Conservation (phyloP, 2,888 invertebrate species). For the Pandemis heparana region DNA sequence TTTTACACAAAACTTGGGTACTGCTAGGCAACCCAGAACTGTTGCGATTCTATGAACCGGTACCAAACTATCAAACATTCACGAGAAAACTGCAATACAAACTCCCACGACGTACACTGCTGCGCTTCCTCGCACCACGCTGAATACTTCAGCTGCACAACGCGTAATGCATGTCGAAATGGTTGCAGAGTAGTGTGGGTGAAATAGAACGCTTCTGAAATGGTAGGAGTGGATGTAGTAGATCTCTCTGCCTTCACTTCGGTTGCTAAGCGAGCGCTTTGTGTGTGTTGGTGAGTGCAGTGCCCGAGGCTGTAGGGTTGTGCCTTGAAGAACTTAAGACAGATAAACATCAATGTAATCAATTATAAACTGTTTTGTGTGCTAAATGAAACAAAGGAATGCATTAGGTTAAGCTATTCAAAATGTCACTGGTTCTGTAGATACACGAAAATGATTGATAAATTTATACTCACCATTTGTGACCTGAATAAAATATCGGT, state of each 20-base stretch:
- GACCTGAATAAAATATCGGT: too few relatives aligned
- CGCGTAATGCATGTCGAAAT: constrained; percentile 51
- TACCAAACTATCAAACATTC: constrained; percentile 47
- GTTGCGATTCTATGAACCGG: constrained; percentile 69
- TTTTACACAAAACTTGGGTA: constrained; percentile 67
- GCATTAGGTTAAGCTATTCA: too few relatives aligned
- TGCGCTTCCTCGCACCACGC: neutral
- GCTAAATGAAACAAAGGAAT: too few relatives aligned
- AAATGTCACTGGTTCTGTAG: too few relatives aligned
- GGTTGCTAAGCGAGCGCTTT: constrained; percentile 72
- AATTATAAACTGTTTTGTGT: too few relatives aligned
- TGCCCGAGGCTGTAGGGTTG: constrained; percentile 68
- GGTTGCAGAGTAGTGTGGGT: constrained; percentile 41
- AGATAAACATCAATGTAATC: constrained; percentile 48
- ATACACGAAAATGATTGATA: too few relatives aligned
- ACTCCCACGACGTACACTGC: constrained; percentile 49
- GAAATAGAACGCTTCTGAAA: constrained; percentile 49
- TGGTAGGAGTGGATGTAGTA: constrained; percentile 59
- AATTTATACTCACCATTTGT: too few relatives aligned
- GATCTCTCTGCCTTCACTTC: constrained; percentile 81
- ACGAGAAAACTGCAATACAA: neutral
- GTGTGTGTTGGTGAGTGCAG: constrained; percentile 76
- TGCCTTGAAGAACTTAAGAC: constrained; percentile 46
- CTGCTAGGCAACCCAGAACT: constrained; percentile 77
- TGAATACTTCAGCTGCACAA: neutral